phyloP scores from a whole-genome alignment of 2,888 invertebrate genomes.

The Gisinianus flammeolus region DNA sequence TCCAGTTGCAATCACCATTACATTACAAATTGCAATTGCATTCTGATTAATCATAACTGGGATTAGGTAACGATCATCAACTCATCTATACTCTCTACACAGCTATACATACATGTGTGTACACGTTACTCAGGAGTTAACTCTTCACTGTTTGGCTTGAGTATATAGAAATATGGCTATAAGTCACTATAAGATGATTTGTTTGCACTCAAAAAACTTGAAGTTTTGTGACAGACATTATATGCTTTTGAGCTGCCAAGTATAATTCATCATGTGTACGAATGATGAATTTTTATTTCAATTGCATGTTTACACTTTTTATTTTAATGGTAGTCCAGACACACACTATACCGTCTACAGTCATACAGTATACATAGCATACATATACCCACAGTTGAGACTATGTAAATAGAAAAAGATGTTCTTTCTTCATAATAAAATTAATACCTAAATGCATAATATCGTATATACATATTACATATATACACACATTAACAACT shows the following conservation, averaged over 20 bases:
- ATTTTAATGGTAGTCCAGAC: too few species aligned
- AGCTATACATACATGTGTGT: neutral
- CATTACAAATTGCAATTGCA: too few species aligned
- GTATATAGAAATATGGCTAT: neutral
- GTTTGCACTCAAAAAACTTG: neutral
- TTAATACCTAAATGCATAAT: too few species aligned
- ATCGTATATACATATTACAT: too few species aligned
- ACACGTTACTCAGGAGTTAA: neutral
- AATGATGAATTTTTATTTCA: constrained; percentile 30
- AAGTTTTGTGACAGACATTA: constrained; percentile 3
- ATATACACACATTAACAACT: neutral
- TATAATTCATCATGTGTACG: constrained; percentile 27
- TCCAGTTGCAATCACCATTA: too few species aligned
- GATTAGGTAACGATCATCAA: too few species aligned
- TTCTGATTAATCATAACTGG: too few species aligned
- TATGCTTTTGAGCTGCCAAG: constrained; percentile 7
- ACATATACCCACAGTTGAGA: neutral
- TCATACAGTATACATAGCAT: neutral
- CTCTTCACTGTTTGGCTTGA: neutral
- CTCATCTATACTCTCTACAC: too few species aligned
- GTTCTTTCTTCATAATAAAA: too few species aligned
- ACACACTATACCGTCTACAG: too few species aligned
- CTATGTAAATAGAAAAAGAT: neutral
- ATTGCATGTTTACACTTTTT: constrained; percentile 26
- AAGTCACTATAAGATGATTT: neutral